Percentiles rank a stretch among this genome's conserved stretches.
These are phyloP conservation scores for Stegastes partitus DNA, from an alignment of 2,113 vertebrate species.

Conservation along the genomic window DNA sequence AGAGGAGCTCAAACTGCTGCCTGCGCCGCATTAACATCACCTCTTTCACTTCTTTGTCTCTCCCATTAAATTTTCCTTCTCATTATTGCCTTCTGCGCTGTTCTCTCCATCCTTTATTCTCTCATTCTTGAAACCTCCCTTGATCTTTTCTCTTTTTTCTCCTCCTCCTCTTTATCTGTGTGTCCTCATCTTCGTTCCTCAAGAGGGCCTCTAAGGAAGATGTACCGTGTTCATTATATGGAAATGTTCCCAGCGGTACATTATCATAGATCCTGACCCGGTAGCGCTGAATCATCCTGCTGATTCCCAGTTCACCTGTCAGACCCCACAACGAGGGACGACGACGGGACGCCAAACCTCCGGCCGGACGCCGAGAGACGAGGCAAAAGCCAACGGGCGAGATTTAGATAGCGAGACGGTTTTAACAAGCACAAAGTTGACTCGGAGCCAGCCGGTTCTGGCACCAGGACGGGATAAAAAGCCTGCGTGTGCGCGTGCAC, in stretches of 20 bases:
- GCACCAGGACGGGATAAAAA: neutral
- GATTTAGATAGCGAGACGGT: neutral
- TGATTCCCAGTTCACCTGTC: slow-evolving; percentile 64
- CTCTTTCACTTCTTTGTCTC: slow-evolving; percentile 62
- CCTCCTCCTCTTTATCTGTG: slow-evolving; percentile 51
- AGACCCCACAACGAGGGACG: slow-evolving; percentile 62
- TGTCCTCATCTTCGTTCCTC: slow-evolving; percentile 62
- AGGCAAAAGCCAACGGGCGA: neutral
- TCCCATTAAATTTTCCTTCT: slow-evolving; percentile 65
- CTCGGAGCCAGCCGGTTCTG: neutral
- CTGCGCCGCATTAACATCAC: slow-evolving; percentile 67
- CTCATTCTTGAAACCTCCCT: slow-evolving; percentile 55
- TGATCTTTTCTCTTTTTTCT: slow-evolving; percentile 57
- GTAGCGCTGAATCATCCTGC: slow-evolving; percentile 66
- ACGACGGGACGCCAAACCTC: slow-evolving; percentile 21
- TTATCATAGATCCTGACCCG: slow-evolving; percentile 77
- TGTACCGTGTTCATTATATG: slow-evolving; percentile 79
- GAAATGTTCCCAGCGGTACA: slow-evolving; percentile 74
- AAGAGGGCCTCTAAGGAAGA: slow-evolving; percentile 77
- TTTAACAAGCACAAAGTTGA: slow-evolving; percentile 15
- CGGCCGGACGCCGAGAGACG: neutral
- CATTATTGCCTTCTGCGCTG: slow-evolving; percentile 38
- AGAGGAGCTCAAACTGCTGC: slow-evolving; percentile 65
- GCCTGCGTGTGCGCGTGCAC: slow-evolving; percentile 11
- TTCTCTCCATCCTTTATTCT: slow-evolving; percentile 42